Evolutionary conservation across 2,113 vertebrate species (phyloP).

Genomic region (Pseudopodoces humilis): DNA sequence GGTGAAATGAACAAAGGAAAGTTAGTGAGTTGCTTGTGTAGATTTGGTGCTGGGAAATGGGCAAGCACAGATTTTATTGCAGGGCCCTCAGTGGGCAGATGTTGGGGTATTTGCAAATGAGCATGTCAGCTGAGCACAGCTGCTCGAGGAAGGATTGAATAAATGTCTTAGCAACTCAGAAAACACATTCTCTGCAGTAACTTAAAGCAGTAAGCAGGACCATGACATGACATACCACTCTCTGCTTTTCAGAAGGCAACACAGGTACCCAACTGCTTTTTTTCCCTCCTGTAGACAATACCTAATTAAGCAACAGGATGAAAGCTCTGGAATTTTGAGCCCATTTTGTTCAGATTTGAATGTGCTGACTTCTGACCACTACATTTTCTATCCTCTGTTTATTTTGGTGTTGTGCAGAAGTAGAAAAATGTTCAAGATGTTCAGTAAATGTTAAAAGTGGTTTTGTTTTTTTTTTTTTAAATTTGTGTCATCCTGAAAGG

Average conservation of each 20-base stretch:
- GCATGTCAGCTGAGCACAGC: neutral
- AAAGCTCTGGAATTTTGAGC: neutral
- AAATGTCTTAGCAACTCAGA: neutral
- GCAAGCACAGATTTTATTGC: neutral
- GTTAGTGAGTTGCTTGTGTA: neutral
- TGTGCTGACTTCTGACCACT: neutral
- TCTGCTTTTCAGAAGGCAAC: neutral
- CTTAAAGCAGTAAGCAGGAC: neutral
- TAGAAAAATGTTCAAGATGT: neutral
- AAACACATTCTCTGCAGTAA: neutral
- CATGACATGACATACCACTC: neutral
- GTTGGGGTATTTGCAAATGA: neutral
- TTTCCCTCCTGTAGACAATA: neutral
- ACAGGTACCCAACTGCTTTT: neutral
- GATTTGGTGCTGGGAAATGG: neutral
- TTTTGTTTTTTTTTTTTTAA: neutral
- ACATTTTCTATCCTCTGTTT: neutral
- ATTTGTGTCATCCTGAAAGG: neutral
- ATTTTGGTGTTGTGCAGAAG: neutral
- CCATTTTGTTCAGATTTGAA: neutral
- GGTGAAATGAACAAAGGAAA: neutral
- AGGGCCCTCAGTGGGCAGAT: neutral
- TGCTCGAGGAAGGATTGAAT: neutral
- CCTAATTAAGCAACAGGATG: neutral
- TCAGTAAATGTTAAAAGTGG: neutral